phyloP scores from a whole-genome alignment of 2,888 invertebrate genomes.

The Axea sp. region DNA sequence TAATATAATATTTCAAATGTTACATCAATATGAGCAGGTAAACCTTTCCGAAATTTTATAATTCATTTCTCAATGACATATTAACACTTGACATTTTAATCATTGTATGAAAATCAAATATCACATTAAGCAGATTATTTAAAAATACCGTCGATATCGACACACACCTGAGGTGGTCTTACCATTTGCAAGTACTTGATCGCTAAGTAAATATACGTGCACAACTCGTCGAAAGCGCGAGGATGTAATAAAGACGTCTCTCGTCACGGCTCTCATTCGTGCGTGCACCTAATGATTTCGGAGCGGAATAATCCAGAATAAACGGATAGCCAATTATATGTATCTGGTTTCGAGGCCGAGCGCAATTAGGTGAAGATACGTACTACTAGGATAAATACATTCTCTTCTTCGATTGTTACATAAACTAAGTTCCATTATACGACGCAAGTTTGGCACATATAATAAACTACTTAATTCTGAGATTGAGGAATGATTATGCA shows the following conservation, averaged over 20 bases:
- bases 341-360: constrained; percentile 61
- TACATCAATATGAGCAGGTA: too few species aligned
- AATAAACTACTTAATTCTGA: too few species aligned
- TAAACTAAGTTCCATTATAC: constrained; percentile 42
- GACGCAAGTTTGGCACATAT: too few species aligned
- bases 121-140: constrained; percentile 10
- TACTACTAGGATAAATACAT: constrained; percentile 59
- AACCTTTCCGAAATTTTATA: too few species aligned
- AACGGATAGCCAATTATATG: constrained; percentile 64
- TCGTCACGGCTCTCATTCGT: constrained; percentile 61
- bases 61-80: too few species aligned
- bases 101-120: constrained; percentile 12
- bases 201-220: constrained; percentile 64
- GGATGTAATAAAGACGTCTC: constrained; percentile 63
- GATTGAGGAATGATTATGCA: too few species aligned
- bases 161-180: constrained; percentile 58
- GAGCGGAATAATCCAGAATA: constrained; percentile 65
- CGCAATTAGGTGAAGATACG: constrained; percentile 61
- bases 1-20: too few species aligned
- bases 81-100: too few species aligned
- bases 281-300: constrained; percentile 65
- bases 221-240: constrained; percentile 60
- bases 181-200: constrained; percentile 60
- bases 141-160: constrained; percentile 46
- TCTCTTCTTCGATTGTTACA: constrained; percentile 59